Percentiles rank a stretch among this genome's conserved stretches.
Conservation (phyloP, 2,888 invertebrate genomes). For the Tupiocoris notatus region DNA sequence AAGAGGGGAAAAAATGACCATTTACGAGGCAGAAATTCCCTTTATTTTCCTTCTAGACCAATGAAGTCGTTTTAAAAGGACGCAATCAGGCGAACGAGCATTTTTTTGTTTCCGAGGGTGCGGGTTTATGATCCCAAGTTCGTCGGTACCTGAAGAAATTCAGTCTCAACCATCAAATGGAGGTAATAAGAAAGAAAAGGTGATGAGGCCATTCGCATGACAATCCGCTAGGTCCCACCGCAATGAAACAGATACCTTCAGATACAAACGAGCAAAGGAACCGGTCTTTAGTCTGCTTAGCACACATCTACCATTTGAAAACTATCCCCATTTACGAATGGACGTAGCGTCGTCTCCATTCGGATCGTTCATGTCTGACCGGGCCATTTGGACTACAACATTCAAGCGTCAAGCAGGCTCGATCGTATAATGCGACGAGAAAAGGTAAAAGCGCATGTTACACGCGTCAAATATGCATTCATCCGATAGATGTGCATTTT, state of each 20-base stretch:
- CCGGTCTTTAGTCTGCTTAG: too few relatives aligned
- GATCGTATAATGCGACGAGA: too few relatives aligned
- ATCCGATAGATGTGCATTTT: too few relatives aligned
- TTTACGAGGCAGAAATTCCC: background rate
- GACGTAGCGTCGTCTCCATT: too few relatives aligned
- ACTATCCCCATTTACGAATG: too few relatives aligned
- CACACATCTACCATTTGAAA: too few relatives aligned
- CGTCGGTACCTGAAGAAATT: background rate
- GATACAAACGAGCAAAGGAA: constrained; percentile 13
- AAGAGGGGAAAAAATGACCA: too few relatives aligned
- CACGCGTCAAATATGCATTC: too few relatives aligned
- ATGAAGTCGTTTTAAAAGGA: background rate
- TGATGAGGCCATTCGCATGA: constrained; percentile 40
- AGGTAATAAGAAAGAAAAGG: background rate
- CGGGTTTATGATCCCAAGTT: background rate
- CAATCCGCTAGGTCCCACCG: constrained; percentile 38
- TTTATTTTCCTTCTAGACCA: background rate
- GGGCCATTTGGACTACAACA: too few relatives aligned
- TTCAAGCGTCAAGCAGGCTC: too few relatives aligned
- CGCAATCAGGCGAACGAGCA: background rate
- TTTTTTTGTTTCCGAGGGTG: background rate
- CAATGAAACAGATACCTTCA: constrained; percentile 29
- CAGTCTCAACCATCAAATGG: background rate
- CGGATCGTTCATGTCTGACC: too few relatives aligned
- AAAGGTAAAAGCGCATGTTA: too few relatives aligned